Evolutionary conservation across 2,888 invertebrate genomes (phyloP).

Genomic region (Apamea sordens): DNA sequence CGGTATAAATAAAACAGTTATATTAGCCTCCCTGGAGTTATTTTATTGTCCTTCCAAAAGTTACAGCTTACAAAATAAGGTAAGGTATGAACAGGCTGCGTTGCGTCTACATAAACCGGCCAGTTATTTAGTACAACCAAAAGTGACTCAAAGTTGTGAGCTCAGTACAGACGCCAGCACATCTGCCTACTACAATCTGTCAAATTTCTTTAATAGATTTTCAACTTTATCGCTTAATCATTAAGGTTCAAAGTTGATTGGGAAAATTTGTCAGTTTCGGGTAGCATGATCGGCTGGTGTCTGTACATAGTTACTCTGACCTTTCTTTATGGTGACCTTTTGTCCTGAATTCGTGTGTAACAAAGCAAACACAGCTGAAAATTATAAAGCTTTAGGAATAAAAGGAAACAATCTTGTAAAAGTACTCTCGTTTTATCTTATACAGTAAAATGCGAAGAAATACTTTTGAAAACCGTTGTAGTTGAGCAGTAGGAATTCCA

Average conservation of each 20-base stretch:
- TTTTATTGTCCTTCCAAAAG: neutral
- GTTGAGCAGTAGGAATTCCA: neutral
- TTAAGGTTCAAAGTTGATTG: no score
- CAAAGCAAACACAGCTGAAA: slow-evolving; percentile 1
- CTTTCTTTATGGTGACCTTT: slow-evolving; percentile 1
- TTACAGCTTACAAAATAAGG: neutral
- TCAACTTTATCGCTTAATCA: no score
- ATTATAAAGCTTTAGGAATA: neutral
- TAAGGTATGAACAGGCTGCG: neutral
- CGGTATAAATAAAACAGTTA: neutral
- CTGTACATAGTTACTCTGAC: neutral
- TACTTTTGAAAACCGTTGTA: neutral
- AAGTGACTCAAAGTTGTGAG: neutral
- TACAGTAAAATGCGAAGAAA: neutral
- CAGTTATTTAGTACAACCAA: slow-evolving; percentile 3
- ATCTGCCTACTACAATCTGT: no score
- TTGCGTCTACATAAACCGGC: neutral
- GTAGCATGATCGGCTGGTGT: no score
- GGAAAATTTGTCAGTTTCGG: no score
- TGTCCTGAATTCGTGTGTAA: slow-evolving; percentile 14
- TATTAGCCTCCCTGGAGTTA: neutral
- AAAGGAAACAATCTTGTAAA: neutral
- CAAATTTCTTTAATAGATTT: no score
- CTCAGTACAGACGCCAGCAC: neutral
- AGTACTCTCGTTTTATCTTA: neutral